Evolutionary conservation across 2,888 invertebrate species (phyloP), one percentile per base, ranked within the genome.

Genomic region (Sialis fuliginosa): DNA sequence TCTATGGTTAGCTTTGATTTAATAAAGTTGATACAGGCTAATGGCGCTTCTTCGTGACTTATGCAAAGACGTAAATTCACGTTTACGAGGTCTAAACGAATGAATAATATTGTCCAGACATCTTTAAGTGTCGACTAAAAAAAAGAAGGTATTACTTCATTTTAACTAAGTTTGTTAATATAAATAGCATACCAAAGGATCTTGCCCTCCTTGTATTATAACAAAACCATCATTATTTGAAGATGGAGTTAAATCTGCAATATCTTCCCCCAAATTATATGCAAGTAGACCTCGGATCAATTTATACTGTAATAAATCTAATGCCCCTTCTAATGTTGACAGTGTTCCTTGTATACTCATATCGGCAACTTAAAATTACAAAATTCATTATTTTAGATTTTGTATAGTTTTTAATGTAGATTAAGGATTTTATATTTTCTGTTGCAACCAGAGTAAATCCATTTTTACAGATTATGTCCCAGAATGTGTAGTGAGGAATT

Each of bases 21-120:
- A 53, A 93, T 86, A 62, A 96, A 93, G 67, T 93, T 89, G 50
- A 95, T 77, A 56, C 85, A 85, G 1, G 91, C 89, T 42, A 96
- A 68, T 5, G 81, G 74, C 1, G 69, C 63, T 39, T 65, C 65
- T 4, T 70, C 70, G 51, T 71, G 72, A 53, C 68, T 66, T n/a
- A 74, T 70, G 56, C 76, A 71, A 44, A 87, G 66, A 55, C 77
- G 77, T 48, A 95, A 70, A 0, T 81, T 81, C 10, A 96, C 95
- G 65, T 95, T 87, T 49, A 85, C 79, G 39, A 95, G 70, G 56
- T 91, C 84, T 48, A 95, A 68, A 55, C 78, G 78, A 51, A 93
- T 74, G 0, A 84, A 86, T n/a, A 81, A 78, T 40, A 77, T 71
- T 31, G 78, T 83, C 82, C 88, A 89, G 43, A 81, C 75, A 58